These are phyloP conservation scores for Triplophysa yarkandensis DNA, from an alignment of 2,797 vertebrate genomes.

Conservation along the genomic window DNA sequence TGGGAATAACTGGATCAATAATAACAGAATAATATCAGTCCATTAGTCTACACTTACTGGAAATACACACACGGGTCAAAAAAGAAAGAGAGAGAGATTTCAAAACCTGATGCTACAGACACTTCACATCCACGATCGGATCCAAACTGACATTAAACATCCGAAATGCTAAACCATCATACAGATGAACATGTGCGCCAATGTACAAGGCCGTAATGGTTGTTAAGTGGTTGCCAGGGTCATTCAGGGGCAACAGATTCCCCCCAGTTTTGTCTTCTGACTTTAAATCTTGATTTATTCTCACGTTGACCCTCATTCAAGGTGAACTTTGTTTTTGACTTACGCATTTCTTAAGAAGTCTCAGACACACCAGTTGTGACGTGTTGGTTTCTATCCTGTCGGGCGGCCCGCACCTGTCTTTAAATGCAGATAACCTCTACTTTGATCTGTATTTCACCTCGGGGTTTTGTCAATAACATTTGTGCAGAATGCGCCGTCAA, in stretches of 20 bases:
- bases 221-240: not conserved
- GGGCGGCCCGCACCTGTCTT: not conserved
- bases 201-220: not conserved
- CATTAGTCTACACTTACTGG: slow-evolving; percentile 32
- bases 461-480: not conserved
- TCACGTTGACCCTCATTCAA: not conserved
- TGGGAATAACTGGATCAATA: slow-evolving; percentile 36
- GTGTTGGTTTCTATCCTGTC: not conserved
- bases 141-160: not conserved
- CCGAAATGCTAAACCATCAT: not conserved
- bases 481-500: not conserved
- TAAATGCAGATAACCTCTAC: not conserved
- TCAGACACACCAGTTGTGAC: not conserved
- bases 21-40: slow-evolving; percentile 7
- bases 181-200: not conserved
- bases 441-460: not conserved
- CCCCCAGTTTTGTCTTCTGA: too few relatives aligned
- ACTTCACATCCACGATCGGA: not conserved
- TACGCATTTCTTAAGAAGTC: not conserved
- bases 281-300: not conserved
- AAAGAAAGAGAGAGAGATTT: not conserved
- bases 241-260: too few relatives aligned
- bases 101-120: not conserved
- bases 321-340: not conserved
- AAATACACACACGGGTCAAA: slow-evolving; percentile 13